These are phyloP conservation scores for Talpa occidentalis DNA, from an alignment of 2,113 vertebrate species.

Conservation along the genomic window DNA sequence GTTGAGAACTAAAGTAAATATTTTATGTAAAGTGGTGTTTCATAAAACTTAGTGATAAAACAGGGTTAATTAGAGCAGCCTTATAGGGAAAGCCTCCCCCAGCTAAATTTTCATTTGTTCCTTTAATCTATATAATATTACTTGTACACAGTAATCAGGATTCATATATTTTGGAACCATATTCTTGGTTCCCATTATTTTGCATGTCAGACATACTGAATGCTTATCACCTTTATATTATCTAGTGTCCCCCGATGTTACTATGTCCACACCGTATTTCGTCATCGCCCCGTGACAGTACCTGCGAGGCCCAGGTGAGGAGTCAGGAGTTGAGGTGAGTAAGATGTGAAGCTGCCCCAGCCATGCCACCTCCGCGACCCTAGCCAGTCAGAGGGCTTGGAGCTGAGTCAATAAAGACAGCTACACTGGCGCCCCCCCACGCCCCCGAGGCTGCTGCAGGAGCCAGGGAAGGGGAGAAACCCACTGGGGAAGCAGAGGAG, in stretches of 20 bases:
- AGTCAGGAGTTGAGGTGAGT: neutral
- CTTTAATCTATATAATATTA: neutral
- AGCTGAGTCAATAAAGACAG: neutral
- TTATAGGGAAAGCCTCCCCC: neutral
- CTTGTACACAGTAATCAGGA: neutral
- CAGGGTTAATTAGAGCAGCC: neutral
- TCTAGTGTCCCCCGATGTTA: neutral
- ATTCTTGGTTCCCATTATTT: slow-evolving; percentile 16
- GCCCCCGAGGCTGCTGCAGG: neutral
- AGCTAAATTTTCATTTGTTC: neutral
- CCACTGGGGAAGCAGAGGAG: neutral
- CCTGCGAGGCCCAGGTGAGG: too few species aligned
- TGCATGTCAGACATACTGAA: neutral
- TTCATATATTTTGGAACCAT: neutral
- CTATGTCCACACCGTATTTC: neutral
- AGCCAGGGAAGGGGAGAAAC: neutral
- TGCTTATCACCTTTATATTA: neutral
- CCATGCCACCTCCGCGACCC: neutral
- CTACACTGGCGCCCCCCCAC: neutral
- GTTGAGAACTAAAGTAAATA: slow-evolving; percentile 14
- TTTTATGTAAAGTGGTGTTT: neutral
- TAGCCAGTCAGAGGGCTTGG: neutral
- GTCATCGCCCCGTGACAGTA: neutral
- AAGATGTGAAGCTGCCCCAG: neutral
- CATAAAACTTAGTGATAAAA: neutral